Base-by-base conservation (phyloP, 2,113 vertebrate species). In the Oryzias woworae region DNA sequence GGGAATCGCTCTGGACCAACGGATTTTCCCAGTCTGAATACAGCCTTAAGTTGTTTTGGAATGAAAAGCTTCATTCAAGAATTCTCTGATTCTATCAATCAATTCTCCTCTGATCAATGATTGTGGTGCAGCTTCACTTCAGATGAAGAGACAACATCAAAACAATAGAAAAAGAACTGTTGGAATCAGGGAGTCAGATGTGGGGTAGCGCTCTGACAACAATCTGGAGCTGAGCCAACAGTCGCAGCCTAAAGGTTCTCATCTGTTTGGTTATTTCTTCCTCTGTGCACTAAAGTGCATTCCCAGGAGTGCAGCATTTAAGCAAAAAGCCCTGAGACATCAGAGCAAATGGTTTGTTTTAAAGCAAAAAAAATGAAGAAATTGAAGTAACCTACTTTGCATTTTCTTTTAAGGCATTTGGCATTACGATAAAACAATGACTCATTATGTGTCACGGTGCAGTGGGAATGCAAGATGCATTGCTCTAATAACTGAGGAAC, bases 171-270 rank as follows among this genome's bases (percentile, higher is more conserved):
- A 52, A 61, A 48, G 48, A n/a, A 12, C n/a, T 48, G 8, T 10
- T n/a, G 10, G 47, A n/a, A 24, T 26, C 2, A 24, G n/a, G 10
- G 50, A 6, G 14, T 28, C 20, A n/a, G 23, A 45, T 24, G 31
- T 3, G 14, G 23, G 44, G 53, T 2, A 17, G 28, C 56, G 20
- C 26, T n/a, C 14, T n/a, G 13, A 28, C 52, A 46, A 44, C 24
- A 58, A 50, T 26, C 45, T 51, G 22, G n/a, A 23, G 50, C 44
- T 55, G 50, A 69, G 28, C 47, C 14, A 66, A 71, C 67, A 83
- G 53, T 76, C 58, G 36, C 36, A 72, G 73, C 63, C 72, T 26
- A 58, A 28, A 73, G 69, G 80, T 66, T 73, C 46, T 83, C 71
- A 65, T 77, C 71, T 80, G 65, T 56, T 75, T 47, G 50, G 49